These are phyloP conservation scores for Nomada fabriciana DNA, from an alignment of 2,888 invertebrate genomes.

Conservation along the genomic window DNA sequence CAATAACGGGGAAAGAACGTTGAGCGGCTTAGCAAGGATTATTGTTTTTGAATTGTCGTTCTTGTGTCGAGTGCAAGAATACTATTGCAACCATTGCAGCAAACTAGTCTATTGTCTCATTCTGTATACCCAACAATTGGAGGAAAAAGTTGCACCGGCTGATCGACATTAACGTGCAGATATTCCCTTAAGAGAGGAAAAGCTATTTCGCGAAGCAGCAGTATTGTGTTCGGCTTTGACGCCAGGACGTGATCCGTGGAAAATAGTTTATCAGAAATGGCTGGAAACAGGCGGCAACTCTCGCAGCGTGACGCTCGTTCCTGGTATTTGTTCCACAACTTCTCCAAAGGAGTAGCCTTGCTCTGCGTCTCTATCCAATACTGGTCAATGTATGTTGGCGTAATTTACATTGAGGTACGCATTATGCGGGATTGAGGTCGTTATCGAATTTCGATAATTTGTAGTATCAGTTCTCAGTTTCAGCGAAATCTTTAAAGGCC, in stretches of 20 bases:
- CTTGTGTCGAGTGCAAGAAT: neutral
- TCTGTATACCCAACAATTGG: neutral
- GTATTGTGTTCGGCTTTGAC: neutral
- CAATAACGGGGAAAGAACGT: neutral
- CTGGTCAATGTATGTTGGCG: constrained; percentile 16
- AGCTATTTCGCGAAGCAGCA: neutral
- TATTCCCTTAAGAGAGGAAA: neutral
- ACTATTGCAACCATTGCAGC: neutral
- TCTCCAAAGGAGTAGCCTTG: constrained; percentile 40
- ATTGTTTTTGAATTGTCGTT: neutral
- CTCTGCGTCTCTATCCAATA: constrained; percentile 24
- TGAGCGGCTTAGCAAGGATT: neutral
- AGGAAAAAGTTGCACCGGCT: neutral
- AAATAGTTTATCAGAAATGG: constrained; percentile 39
- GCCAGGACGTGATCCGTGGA: neutral
- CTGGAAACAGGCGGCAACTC: constrained; percentile 15
- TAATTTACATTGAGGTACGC: constrained; percentile 37
- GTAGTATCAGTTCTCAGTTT: constrained; percentile 38
- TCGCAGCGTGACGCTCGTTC: constrained; percentile 39
- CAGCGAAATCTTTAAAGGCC: constrained; percentile 37
- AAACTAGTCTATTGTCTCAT: neutral
- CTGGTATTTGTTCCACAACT: constrained; percentile 51
- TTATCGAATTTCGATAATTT: constrained; percentile 66
- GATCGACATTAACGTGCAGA: neutral
- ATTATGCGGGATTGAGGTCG: constrained; percentile 53